Percentiles rank a stretch among this genome's conserved stretches.
Evolutionary conservation across 2,888 invertebrate genomes (phyloP).

Genomic region (Lasioglossum malachurum): DNA sequence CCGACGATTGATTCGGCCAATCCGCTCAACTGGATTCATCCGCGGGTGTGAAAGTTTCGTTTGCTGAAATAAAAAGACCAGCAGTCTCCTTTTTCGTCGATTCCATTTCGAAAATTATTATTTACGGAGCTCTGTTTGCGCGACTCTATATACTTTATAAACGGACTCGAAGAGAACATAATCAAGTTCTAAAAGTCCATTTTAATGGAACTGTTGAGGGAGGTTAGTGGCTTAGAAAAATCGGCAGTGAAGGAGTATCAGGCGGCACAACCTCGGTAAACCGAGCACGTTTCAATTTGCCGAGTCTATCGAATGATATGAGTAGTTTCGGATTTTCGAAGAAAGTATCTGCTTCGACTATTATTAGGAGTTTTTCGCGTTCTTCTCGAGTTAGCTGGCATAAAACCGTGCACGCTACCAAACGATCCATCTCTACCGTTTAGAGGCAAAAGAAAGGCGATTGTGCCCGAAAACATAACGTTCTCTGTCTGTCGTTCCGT

Average conservation of each 20-base stretch:
- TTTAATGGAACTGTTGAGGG: not conserved
- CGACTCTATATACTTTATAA: not conserved
- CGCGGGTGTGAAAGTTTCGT: not conserved
- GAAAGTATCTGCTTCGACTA: not conserved
- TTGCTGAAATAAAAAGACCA: not conserved
- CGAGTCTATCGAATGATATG: not conserved
- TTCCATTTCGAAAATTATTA: not conserved
- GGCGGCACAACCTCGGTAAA: not conserved
- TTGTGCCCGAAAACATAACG: not conserved
- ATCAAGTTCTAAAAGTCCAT: not conserved
- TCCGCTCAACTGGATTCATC: not conserved
- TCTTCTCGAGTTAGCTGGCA: not conserved
- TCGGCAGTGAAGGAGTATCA: no score
- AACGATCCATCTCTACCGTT: not conserved
- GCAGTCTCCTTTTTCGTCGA: no score
- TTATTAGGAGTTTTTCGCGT: not conserved
- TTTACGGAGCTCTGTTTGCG: not conserved
- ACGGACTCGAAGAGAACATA: not conserved
- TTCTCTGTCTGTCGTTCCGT: not conserved
- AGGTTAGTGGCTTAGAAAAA: not conserved
- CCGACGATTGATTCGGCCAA: constrained; percentile 36
- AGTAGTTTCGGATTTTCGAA: not conserved
- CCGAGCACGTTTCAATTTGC: not conserved
- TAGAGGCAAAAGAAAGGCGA: not conserved
- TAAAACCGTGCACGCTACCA: not conserved